Conservation (phyloP, 2,888 invertebrate genomes). For the Volucella zonaria region DNA sequence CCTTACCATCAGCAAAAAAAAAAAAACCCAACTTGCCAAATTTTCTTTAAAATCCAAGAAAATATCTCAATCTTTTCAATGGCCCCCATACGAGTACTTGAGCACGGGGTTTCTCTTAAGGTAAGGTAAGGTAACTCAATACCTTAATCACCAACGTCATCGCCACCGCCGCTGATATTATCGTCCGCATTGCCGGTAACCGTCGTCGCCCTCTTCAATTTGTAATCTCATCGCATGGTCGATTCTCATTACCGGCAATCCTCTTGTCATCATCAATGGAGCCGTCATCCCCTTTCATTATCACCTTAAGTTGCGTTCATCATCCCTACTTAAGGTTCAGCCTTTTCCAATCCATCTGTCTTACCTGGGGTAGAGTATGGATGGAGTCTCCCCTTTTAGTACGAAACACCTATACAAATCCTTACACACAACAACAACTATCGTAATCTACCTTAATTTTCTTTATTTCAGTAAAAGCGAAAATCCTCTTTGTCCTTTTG, state of each 20-base stretch:
- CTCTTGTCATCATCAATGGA: conserved; percentile 38
- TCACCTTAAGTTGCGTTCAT: conserved; percentile 46
- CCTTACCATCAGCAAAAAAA: too few species aligned
- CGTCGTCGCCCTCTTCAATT: conserved; percentile 1
- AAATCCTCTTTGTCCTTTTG: not conserved
- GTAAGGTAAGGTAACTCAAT: too few species aligned
- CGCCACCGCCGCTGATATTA: too few species aligned
- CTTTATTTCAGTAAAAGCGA: conserved; percentile 33
- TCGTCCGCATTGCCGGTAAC: too few species aligned
- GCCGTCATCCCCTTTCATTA: conserved; percentile 58
- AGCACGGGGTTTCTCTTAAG: too few species aligned
- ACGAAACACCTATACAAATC: too few species aligned
- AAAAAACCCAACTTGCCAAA: too few species aligned
- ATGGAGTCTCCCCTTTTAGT: too few species aligned
- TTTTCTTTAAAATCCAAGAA: not conserved
- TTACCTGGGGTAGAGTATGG: too few species aligned
- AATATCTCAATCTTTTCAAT: not conserved
- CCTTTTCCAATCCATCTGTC: not conserved
- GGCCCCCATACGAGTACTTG: too few species aligned
- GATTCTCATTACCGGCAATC: conserved; percentile 36
- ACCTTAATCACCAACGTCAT: too few species aligned
- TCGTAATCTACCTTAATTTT: conserved; percentile 50
- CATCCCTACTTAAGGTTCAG: conserved; percentile 36
- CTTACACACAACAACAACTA: too few species aligned
- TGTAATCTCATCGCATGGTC: conserved; percentile 35